Percentiles rank a stretch among this genome's conserved stretches.
Evolutionary conservation across 2,113 vertebrate species (phyloP).

Genomic region (Triplophysa siluroides): DNA sequence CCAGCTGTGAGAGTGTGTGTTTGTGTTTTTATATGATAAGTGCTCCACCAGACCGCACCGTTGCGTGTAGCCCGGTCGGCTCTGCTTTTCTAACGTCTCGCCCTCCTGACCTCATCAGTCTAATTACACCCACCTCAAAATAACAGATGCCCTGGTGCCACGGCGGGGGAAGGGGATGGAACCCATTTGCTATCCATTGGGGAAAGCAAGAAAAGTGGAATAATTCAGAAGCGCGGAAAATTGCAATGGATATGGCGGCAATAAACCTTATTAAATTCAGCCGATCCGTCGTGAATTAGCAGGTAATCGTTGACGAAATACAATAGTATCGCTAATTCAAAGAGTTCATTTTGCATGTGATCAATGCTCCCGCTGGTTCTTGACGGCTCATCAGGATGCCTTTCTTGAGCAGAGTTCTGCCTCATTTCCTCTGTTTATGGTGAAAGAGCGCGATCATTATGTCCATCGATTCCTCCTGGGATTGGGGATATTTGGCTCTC

Average conservation of each 20-base stretch:
- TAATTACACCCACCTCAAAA: constrained; percentile 76
- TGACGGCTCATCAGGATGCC: neutral
- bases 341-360: constrained; percentile 28
- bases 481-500: constrained; percentile 31
- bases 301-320: constrained; percentile 23
- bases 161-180: constrained; percentile 11
- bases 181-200: constrained; percentile 24
- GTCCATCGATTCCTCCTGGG: constrained; percentile 31
- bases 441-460: constrained; percentile 31
- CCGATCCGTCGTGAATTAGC: constrained; percentile 25
- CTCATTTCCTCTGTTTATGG: constrained; percentile 42
- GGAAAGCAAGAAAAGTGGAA: constrained; percentile 45
- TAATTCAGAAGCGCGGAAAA: constrained; percentile 41
- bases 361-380: constrained; percentile 6
- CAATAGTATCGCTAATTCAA: constrained; percentile 37
- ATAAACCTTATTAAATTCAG: constrained; percentile 19
- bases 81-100: constrained; percentile 50
- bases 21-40: constrained; percentile 42
- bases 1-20: constrained; percentile 30
- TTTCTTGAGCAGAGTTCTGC: constrained; percentile 33
- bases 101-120: constrained; percentile 67
- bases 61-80: constrained; percentile 51
- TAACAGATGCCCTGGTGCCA: constrained; percentile 73
- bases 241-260: constrained; percentile 35
- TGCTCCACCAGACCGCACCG: constrained; percentile 34